Conservation (phyloP, 1,140 invertebrate species). For the Micrasema minimum region DNA sequence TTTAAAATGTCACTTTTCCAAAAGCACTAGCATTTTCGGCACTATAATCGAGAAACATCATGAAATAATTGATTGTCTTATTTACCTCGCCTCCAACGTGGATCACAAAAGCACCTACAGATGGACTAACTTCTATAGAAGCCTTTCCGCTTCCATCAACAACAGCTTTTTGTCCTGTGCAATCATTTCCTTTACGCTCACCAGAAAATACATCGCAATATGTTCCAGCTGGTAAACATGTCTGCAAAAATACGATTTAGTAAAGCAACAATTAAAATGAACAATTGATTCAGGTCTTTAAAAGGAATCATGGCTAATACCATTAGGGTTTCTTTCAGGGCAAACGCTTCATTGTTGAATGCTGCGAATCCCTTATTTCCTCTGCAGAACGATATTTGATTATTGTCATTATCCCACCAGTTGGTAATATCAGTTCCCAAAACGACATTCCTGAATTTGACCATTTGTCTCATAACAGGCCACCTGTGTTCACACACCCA, state of each 20-base stretch:
- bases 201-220: slow-evolving; percentile 92
- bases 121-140: slow-evolving; percentile 5
- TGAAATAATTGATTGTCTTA: too few relatives aligned
- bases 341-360: slow-evolving; percentile 67
- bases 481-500: slow-evolving; percentile 88
- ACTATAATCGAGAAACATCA: too few relatives aligned
- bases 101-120: slow-evolving; percentile 31
- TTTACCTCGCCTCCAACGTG: slow-evolving; percentile 42
- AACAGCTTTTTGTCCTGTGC: slow-evolving; percentile 75
- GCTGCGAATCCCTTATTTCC: slow-evolving; percentile 72
- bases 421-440: slow-evolving; percentile 60
- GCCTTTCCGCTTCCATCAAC: slow-evolving; percentile 70
- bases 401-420: slow-evolving; percentile 74
- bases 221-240: slow-evolving; percentile 77
- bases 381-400: slow-evolving; percentile 75
- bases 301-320: neutral
- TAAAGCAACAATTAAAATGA: neutral
- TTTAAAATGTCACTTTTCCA: too few relatives aligned
- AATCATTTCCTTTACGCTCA: slow-evolving; percentile 67
- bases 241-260: slow-evolving; percentile 60
- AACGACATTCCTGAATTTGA: slow-evolving; percentile 72
- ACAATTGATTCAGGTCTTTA: too few relatives aligned
- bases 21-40: too few relatives aligned
- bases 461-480: slow-evolving; percentile 80
- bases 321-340: slow-evolving; percentile 57